Base-by-base conservation (phyloP, 2,888 invertebrate genomes). In the Papilio demoleus region DNA sequence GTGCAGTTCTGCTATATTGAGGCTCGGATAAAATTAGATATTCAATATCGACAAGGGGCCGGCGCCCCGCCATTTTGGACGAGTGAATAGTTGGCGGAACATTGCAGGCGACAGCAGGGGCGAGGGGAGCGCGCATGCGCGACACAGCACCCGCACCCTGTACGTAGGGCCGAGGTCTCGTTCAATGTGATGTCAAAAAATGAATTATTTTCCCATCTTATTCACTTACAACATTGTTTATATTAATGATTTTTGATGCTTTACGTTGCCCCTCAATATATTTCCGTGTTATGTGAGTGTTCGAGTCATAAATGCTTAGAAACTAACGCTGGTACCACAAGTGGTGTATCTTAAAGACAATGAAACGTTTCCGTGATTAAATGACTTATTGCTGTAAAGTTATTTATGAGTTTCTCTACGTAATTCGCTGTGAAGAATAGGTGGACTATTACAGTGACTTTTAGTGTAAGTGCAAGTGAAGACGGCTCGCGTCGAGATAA, bases 21-120 rank as follows among this genome's bases (percentile, higher is more conserved):
- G 90, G 88, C 86, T 89, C 80, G 80, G 86, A 87, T 88, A 91
- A 90, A 91, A 92, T 92, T 92, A 91, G 90, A 90, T 91, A 92
- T 90, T 92, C 92, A 91, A 92, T 92, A 92, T 88, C 86, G 81
- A 84, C 83, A 86, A 89, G 88, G 90, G 91, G 87, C 85, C 81
- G 87, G 82, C 85, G 84, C 81, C 87, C 90, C 90, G 92, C 92
- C 92, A 92, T 92, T 86, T 92, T 92, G 86, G 85, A 82, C 84
- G 82, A 85, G 82, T 82, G 82, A 56, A 81, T 80, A 53, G 61
- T 65, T 78, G 77, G 79, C 79, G 79, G 86, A 83, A 87, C 87
- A 85, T 81, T 82, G 81, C 79, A 82, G 82, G 80, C 47, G 47
- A 47, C 22, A 19, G 47, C 78, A 84, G 87, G 89, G 91, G 47